These are phyloP conservation scores for Microchrysa polita DNA, from an alignment of 2,888 invertebrate genomes.

Conservation along the genomic window DNA sequence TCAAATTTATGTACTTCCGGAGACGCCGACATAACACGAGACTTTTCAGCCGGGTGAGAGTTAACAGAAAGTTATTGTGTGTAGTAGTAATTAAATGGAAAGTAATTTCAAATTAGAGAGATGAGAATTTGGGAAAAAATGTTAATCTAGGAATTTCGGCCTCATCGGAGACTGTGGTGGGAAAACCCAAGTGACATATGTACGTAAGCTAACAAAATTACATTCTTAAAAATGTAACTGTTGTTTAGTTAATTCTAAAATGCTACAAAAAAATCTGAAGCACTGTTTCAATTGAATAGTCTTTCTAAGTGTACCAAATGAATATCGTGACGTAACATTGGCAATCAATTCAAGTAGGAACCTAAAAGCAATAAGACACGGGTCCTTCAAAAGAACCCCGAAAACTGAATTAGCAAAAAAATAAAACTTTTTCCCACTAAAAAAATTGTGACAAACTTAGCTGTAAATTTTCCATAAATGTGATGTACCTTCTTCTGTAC, in stretches of 20 bases:
- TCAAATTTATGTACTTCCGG: constrained; percentile 34
- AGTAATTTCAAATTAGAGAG: too few species aligned
- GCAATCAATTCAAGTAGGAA: constrained; percentile 34
- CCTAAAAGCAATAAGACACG: constrained; percentile 42
- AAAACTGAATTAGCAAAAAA: not conserved
- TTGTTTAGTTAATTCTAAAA: not conserved
- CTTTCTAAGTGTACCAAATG: not conserved
- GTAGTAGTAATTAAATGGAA: too few species aligned
- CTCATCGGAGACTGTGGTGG: too few species aligned
- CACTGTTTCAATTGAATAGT: not conserved
- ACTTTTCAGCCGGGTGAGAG: not conserved
- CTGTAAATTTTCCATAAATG: constrained; percentile 42
- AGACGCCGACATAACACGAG: constrained; percentile 45
- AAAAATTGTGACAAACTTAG: too few species aligned
- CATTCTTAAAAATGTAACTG: not conserved
- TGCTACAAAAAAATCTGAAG: not conserved
- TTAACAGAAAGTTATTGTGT: too few species aligned
- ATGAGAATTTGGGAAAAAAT: too few species aligned
- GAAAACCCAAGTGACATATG: too few species aligned
- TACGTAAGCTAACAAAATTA: too few species aligned
- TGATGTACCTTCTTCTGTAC: constrained; percentile 47
- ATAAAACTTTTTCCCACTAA: constrained; percentile 4
- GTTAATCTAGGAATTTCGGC: too few species aligned
- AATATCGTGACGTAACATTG: constrained; percentile 40
- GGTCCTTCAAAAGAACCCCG: not conserved